These are phyloP conservation scores for Paedocypris sp. DNA, from an alignment of 2,113 vertebrate species.

Conservation along the genomic window DNA sequence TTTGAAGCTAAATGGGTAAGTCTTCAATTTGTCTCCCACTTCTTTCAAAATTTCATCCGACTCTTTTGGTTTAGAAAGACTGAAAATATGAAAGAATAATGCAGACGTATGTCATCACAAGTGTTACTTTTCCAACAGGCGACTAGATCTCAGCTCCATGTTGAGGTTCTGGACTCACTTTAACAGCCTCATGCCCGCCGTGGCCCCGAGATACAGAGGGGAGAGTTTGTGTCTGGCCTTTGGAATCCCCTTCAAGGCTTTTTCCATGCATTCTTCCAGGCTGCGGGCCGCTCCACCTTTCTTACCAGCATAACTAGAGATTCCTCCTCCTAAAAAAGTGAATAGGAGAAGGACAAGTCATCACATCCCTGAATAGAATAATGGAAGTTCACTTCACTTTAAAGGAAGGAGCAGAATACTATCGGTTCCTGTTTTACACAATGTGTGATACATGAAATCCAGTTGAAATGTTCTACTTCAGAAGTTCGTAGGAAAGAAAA, in stretches of 20 bases:
- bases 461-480: no score
- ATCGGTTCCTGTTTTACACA: background rate
- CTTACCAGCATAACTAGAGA: constrained; percentile 48
- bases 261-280: constrained; percentile 55
- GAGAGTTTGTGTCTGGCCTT: constrained; percentile 49
- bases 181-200: constrained; percentile 76
- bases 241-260: constrained; percentile 56
- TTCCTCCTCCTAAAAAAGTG: constrained; percentile 43
- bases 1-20: constrained; percentile 64
- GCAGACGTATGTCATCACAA: no score
- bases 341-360: background rate
- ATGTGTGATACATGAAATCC: no score
- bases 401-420: background rate
- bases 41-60: constrained; percentile 55
- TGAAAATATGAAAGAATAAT: constrained; percentile 41
- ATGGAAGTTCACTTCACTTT: background rate
- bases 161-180: constrained; percentile 50
- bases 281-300: constrained; percentile 46
- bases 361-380: background rate
- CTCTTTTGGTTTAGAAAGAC: constrained; percentile 42
- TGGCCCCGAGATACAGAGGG: constrained; percentile 67
- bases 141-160: no score
- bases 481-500: constrained; percentile 6
- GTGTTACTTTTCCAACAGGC: background rate
- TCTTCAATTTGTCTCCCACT: constrained; percentile 53